A percentile compares a stretch with the other conserved stretches of the same genome.
phyloP scores from a whole-genome alignment of 2,888 invertebrate species.

The Cephus nigrinus region DNA sequence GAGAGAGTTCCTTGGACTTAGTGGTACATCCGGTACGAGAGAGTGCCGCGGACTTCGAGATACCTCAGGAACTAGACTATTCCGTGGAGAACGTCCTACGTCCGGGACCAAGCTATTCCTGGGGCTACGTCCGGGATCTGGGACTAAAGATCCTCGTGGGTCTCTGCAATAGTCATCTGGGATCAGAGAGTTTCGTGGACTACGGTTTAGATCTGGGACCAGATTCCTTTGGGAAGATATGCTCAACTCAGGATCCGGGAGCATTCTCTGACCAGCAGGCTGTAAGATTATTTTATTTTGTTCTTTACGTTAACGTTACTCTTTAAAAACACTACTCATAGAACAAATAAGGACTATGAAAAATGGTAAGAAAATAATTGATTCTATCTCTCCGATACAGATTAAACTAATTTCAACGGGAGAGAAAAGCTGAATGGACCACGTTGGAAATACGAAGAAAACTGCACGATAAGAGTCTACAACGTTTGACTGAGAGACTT shows the following conservation, averaged over 20 bases:
- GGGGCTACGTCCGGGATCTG: slow-evolving; percentile 63
- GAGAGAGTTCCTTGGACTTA: slow-evolving; percentile 74
- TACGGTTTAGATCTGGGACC: slow-evolving; percentile 69
- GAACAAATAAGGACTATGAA: neutral
- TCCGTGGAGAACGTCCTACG: slow-evolving; percentile 69
- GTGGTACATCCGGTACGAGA: slow-evolving; percentile 70
- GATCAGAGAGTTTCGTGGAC: slow-evolving; percentile 74
- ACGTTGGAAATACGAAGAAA: neutral
- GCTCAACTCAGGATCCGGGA: slow-evolving; percentile 71
- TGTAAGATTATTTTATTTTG: slow-evolving; percentile 21
- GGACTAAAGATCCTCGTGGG: slow-evolving; percentile 70
- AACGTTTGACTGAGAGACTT: neutral
- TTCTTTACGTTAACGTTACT: neutral
- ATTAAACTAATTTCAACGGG: neutral
- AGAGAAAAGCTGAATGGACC: neutral
- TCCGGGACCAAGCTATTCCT: slow-evolving; percentile 75
- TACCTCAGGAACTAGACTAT: slow-evolving; percentile 71
- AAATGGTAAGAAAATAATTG: neutral
- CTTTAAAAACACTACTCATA: neutral
- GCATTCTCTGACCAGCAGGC: slow-evolving; percentile 67
- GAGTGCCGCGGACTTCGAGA: slow-evolving; percentile 73
- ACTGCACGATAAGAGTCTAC: no score
- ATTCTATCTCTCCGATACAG: neutral
- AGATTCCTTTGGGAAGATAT: slow-evolving; percentile 72
- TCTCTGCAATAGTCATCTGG: slow-evolving; percentile 70